phyloP scores from a whole-genome alignment of 2,797 vertebrate genomes.

The Rhynchonycteris naso region DNA sequence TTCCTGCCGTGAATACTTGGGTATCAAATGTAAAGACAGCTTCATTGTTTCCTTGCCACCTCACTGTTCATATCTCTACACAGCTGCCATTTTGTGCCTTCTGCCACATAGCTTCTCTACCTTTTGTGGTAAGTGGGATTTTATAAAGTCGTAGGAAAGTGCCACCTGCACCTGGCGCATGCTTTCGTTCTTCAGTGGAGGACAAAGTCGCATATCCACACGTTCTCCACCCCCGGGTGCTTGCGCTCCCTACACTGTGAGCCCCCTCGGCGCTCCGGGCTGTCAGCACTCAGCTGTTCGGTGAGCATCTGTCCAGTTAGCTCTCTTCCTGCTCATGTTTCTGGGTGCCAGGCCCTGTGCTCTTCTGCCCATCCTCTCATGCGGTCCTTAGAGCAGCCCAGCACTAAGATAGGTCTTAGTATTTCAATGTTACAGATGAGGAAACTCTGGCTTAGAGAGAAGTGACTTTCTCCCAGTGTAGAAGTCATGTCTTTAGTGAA shows the following conservation, averaged over 20 bases:
- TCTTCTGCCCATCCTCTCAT: neutral
- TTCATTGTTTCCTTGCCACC: neutral
- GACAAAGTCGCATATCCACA: neutral
- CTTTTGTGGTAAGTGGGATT: neutral
- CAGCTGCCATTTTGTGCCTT: neutral
- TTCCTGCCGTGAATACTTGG: neutral
- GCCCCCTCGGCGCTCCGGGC: accelerated
- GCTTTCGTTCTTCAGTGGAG: neutral
- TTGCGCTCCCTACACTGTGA: neutral
- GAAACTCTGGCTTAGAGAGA: constrained; percentile 28
- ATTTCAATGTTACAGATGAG: neutral
- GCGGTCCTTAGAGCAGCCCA: neutral
- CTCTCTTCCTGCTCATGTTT: neutral
- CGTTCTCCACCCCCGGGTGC: too few relatives aligned
- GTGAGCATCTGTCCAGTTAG: neutral
- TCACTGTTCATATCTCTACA: neutral
- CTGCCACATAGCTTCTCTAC: neutral
- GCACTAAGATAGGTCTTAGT: neutral
- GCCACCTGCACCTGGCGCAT: neutral
- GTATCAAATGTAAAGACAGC: neutral
- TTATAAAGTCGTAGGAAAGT: neutral
- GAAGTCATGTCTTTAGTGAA: neutral
- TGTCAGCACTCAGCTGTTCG: neutral
- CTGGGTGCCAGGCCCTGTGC: neutral
- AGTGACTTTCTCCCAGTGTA: neutral